Conservation (phyloP, 2,888 invertebrate genomes). For the Oligia strigilis region DNA sequence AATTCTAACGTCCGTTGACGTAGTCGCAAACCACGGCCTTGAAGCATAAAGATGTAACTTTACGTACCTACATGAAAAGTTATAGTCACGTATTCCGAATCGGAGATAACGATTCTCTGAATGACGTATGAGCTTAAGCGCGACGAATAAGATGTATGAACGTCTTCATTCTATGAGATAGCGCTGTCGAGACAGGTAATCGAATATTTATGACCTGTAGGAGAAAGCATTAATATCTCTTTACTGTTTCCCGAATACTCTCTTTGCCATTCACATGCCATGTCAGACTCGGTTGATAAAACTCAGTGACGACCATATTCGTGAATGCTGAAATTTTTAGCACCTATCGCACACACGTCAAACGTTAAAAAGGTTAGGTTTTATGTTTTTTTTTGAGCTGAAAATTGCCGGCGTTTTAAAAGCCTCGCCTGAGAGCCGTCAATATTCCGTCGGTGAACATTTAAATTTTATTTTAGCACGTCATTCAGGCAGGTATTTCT, state of each 20-base stretch:
- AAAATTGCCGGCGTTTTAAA: conserved; percentile 13
- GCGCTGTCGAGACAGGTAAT: conserved; percentile 26
- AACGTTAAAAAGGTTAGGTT: conserved; percentile 18
- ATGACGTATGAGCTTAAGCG: conserved; percentile 36
- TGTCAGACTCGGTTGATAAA: conserved; percentile 23
- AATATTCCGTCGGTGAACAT: conserved; percentile 9
- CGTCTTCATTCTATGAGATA: conserved; percentile 34
- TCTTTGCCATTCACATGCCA: conserved; percentile 27
- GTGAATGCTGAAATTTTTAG: conserved; percentile 6
- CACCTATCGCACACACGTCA: background rate
- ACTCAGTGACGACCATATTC: conserved; percentile 4
- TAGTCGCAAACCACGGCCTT: background rate
- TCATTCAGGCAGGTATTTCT: conserved; percentile 34
- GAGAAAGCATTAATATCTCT: conserved; percentile 32
- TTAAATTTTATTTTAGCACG: conserved; percentile 43
- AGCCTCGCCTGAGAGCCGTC: conserved; percentile 37
- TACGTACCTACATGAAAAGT: conserved; percentile 12
- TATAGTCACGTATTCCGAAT: conserved; percentile 19
- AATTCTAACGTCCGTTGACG: background rate
- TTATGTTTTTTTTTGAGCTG: conserved; percentile 12
- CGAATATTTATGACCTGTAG: conserved; percentile 47
- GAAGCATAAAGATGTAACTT: background rate
- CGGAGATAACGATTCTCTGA: conserved; percentile 30
- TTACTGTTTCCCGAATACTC: conserved; percentile 27
- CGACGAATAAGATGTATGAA: conserved; percentile 20